phyloP scores from a whole-genome alignment of 2,797 vertebrate genomes.

The Darevskia mixta region DNA sequence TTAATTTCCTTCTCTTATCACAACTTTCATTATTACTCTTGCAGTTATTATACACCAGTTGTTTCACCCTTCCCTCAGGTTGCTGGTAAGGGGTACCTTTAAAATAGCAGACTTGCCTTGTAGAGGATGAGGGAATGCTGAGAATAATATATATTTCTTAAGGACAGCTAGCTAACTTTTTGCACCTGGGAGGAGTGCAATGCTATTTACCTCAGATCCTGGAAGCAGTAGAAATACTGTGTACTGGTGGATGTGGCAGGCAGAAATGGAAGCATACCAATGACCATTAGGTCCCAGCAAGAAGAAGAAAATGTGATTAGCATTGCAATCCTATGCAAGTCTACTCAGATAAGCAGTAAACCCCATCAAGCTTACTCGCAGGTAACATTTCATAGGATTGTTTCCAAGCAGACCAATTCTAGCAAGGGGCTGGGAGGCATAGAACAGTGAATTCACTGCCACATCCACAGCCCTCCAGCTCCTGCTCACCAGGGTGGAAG shows the following conservation, averaged over 20 bases:
- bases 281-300: background rate
- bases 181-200: background rate
- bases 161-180: background rate
- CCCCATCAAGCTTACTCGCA: too few species aligned
- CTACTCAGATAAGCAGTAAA: too few species aligned
- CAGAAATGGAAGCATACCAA: background rate
- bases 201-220: background rate
- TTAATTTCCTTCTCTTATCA: background rate
- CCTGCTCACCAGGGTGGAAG: too few species aligned
- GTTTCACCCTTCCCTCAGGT: background rate
- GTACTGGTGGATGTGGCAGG: background rate
- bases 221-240: too few species aligned
- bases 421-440: too few species aligned
- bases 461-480: too few species aligned
- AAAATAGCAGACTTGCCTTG: background rate
- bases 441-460: too few species aligned
- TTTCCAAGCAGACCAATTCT: too few species aligned
- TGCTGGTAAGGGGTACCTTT: background rate
- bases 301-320: background rate
- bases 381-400: too few species aligned
- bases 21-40: background rate
- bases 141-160: background rate
- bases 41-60: background rate
- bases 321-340: too few species aligned
- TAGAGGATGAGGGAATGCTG: background rate